Conservation (phyloP, 2,113 vertebrate species). For the Panurus biarmicus region DNA sequence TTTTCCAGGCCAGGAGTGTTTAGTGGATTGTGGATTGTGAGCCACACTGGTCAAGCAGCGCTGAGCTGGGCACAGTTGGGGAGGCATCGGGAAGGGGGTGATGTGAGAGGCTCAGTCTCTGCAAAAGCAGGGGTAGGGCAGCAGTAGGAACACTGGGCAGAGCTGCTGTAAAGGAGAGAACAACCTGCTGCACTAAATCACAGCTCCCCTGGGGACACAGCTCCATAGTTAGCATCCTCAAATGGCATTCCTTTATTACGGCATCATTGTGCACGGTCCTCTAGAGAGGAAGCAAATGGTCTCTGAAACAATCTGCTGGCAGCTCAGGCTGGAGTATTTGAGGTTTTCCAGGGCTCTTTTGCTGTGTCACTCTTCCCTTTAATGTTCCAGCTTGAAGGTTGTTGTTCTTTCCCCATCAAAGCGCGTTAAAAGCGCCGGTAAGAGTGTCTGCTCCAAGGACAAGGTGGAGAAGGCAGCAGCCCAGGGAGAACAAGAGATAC, state of each 20-base stretch:
- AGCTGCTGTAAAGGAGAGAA: not conserved
- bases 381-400: not conserved
- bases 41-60: not conserved
- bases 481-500: not conserved
- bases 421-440: not conserved
- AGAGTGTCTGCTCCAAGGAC: not conserved
- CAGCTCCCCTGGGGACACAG: not conserved
- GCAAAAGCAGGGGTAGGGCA: not conserved
- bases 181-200: not conserved
- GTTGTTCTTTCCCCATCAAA: not conserved
- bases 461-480: not conserved
- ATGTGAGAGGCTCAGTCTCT: not conserved
- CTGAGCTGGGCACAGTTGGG: not conserved
- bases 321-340: not conserved
- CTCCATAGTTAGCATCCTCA: not conserved
- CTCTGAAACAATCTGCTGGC: constrained; percentile 11
- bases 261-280: not conserved
- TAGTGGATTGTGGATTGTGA: not conserved
- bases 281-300: not conserved
- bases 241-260: not conserved
- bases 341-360: constrained; percentile 32
- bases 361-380: constrained; percentile 26
- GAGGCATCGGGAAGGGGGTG: not conserved
- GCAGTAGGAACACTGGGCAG: not conserved
- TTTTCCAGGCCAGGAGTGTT: not conserved